Conservation (phyloP, 2,797 vertebrate species). For the Denticeps clupeoides region DNA sequence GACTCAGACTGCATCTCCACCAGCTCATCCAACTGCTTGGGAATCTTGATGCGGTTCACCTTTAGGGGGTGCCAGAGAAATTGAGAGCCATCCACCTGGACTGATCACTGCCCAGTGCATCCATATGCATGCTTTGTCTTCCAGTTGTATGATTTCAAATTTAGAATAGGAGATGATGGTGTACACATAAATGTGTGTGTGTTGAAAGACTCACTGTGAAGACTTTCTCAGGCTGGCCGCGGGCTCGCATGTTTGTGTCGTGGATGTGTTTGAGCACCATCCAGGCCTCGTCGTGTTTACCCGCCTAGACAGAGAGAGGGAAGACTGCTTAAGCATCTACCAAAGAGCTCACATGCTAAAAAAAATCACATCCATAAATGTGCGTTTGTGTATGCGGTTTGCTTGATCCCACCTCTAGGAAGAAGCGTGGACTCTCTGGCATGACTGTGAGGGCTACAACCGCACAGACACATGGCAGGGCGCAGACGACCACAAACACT, state of each 20-base stretch:
- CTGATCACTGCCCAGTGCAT: too few species aligned
- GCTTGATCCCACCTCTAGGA: slow-evolving; percentile 94
- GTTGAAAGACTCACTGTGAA: slow-evolving; percentile 79
- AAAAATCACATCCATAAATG: too few species aligned
- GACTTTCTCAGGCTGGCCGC: slow-evolving; percentile 95
- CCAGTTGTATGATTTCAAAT: too few species aligned
- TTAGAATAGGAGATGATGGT: background rate
- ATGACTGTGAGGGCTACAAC: slow-evolving; percentile 97
- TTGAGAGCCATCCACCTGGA: too few species aligned
- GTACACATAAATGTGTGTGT: background rate
- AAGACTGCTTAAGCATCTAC: too few species aligned
- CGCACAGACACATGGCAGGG: slow-evolving; percentile 82
- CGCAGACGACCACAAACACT: slow-evolving; percentile 94
- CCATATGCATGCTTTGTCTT: too few species aligned
- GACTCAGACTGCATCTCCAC: slow-evolving; percentile 87
- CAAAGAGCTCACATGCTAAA: too few species aligned
- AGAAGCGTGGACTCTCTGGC: slow-evolving; percentile 93
- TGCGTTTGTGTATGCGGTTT: too few species aligned
- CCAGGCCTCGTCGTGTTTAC: slow-evolving; percentile 97
- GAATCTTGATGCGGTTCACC: slow-evolving; percentile 96
- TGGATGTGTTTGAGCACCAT: slow-evolving; percentile 99
- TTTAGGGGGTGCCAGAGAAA: too few species aligned
- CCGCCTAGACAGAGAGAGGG: slow-evolving; percentile 55
- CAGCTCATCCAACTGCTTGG: slow-evolving; percentile 88
- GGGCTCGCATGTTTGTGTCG: slow-evolving; percentile 96